These are phyloP conservation scores for Heterotis niloticus DNA, from an alignment of 2,113 vertebrate species.

Conservation along the genomic window DNA sequence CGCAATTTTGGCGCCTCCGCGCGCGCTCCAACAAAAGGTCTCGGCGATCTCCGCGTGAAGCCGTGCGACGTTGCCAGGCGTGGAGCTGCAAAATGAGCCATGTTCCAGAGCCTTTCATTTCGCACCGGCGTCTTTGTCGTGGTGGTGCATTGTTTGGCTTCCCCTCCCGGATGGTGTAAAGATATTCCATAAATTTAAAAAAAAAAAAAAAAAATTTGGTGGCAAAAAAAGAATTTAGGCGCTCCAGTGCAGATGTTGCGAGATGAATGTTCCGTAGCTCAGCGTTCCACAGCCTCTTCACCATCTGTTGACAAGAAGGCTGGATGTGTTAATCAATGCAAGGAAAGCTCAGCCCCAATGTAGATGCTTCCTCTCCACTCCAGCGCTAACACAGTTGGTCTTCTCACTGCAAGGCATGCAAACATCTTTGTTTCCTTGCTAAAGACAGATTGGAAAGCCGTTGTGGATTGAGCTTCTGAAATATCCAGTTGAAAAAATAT, in stretches of 20 bases:
- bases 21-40: conserved; percentile 23
- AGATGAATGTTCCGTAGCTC: neutral
- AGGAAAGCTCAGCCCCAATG: neutral
- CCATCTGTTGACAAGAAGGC: neutral
- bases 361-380: neutral
- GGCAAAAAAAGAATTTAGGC: conserved; percentile 43
- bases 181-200: neutral
- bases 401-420: neutral
- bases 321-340: neutral
- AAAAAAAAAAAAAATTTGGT: conserved; percentile 51
- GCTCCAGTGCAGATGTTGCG: neutral
- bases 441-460: neutral
- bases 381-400: neutral
- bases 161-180: conserved; percentile 35
- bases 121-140: conserved; percentile 29
- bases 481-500: no score
- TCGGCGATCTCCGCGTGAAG: conserved; percentile 13
- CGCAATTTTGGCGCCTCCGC: conserved; percentile 23
- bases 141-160: conserved; percentile 13
- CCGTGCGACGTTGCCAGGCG: conserved; percentile 16
- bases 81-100: neutral
- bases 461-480: neutral
- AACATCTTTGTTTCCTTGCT: no score
- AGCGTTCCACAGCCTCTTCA: neutral
- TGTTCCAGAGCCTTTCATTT: conserved; percentile 29